phyloP scores from a whole-genome alignment of 2,888 invertebrate species.

The Eupithecia subumbrata region DNA sequence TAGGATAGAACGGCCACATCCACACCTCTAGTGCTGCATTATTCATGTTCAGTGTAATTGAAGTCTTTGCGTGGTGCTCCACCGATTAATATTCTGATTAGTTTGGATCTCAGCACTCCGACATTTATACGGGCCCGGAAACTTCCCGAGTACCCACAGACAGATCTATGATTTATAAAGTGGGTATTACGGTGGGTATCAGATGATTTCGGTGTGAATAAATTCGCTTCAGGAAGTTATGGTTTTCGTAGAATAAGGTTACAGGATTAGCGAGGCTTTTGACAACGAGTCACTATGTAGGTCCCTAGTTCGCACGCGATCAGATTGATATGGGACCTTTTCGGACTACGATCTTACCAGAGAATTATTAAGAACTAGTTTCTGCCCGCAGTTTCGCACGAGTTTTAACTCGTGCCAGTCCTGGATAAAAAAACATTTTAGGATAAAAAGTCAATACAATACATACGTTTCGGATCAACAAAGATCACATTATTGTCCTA shows the following conservation, averaged over 20 bases:
- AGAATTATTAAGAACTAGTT: neutral
- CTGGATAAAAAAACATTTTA: neutral
- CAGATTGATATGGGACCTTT: neutral
- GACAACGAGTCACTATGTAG: neutral
- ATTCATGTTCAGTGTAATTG: conserved; percentile 45
- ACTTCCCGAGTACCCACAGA: conserved; percentile 22
- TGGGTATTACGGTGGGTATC: conserved; percentile 11
- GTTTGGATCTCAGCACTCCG: conserved; percentile 40
- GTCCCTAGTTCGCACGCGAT: neutral
- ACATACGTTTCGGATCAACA: no score
- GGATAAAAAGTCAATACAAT: neutral
- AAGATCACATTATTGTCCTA: no score
- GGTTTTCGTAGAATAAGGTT: neutral
- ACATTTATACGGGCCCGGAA: conserved; percentile 38
- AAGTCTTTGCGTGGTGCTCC: conserved; percentile 43
- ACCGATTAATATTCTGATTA: conserved; percentile 48
- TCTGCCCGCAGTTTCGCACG: neutral
- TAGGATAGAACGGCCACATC: neutral
- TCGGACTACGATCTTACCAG: neutral
- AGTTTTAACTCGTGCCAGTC: neutral
- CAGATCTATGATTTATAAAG: conserved; percentile 28
- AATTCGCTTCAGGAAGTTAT: neutral
- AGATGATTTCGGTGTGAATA: neutral
- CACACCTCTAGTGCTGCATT: conserved; percentile 38
- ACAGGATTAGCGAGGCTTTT: neutral